Conservation (phyloP, 2,888 invertebrate species). For the Epirrhoe alternata region DNA sequence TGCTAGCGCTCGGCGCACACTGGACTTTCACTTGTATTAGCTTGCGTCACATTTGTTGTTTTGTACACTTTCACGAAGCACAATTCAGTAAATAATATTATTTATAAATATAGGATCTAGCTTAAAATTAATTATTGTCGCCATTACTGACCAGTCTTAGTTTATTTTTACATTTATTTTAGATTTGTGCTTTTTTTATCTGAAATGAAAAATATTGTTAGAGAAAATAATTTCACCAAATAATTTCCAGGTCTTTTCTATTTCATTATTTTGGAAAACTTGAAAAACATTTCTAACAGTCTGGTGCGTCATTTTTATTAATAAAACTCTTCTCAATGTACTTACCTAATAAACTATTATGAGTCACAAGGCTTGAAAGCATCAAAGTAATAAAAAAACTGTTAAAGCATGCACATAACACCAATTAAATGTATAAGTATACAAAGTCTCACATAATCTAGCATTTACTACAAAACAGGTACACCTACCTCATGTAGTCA, state of each 20-base stretch:
- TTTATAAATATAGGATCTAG: conserved; percentile 36
- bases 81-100: conserved; percentile 28
- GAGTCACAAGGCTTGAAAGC: background rate
- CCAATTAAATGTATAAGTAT: no score
- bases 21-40: conserved; percentile 68
- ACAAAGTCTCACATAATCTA: no score
- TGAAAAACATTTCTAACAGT: conserved; percentile 11
- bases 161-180: conserved; percentile 31
- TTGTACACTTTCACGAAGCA: conserved; percentile 43
- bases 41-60: conserved; percentile 56
- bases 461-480: no score
- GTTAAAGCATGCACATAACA: no score
- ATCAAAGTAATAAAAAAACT: no score
- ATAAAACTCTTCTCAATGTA: background rate
- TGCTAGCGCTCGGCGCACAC: conserved; percentile 57
- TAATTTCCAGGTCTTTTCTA: background rate
- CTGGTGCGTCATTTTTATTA: conserved; percentile 23
- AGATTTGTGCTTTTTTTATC: conserved; percentile 34
- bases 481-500: no score
- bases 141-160: conserved; percentile 48
- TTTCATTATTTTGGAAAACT: background rate
- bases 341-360: background rate
- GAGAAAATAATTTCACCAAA: background rate
- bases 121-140: conserved; percentile 56
- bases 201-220: conserved; percentile 16